Evolutionary conservation across 2,888 invertebrate genomes (phyloP), one percentile per base, ranked within the genome.

Genomic region (Cheilosia urbana): DNA sequence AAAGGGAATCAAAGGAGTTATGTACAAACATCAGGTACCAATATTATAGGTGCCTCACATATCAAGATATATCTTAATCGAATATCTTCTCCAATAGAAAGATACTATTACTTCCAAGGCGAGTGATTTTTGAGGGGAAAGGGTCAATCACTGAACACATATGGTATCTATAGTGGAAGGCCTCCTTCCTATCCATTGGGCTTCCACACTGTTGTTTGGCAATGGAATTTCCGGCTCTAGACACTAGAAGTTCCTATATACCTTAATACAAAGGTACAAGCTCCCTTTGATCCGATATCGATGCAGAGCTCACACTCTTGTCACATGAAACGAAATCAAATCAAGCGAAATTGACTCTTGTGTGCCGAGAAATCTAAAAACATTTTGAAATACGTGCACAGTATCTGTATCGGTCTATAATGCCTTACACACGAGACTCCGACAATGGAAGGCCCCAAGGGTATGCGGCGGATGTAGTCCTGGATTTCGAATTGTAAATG

Each of bases 341-440:
- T 83, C 79, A 83, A 78, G 66, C 68, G 73, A 83, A 73, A 83
- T 73, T 79, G 83, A 83, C 78, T 83, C 72, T 60, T 45, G 37
- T 63, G 40, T 62, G 57, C 42, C 66, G 49, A 51, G 63, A 55
- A 49, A 83, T 79, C 51, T 37, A 21, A 79, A 83, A 83, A 63
- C 49, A 79, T 78, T 83, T 72, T 47, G 55, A 72, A 37, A 68
- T 82, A 82, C 77, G 62, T 72, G 66, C 47, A 71, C 27, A 58
- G 58, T 58, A 49, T 57, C 19, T 60, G 60, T 68, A 78, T 68
- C 17, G 62, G 40, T 63, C 66, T 55, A 37, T 72, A 72, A 78
- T 78, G 77, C 68, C 60, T 78, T 78, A 82, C 82, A 82, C 72
- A 66, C 66, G 49, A 78, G 66, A 78, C 30, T 9, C 30, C 73